phyloP scores from a whole-genome alignment of 2,797 vertebrate genomes.

The Forpus xanthops region DNA sequence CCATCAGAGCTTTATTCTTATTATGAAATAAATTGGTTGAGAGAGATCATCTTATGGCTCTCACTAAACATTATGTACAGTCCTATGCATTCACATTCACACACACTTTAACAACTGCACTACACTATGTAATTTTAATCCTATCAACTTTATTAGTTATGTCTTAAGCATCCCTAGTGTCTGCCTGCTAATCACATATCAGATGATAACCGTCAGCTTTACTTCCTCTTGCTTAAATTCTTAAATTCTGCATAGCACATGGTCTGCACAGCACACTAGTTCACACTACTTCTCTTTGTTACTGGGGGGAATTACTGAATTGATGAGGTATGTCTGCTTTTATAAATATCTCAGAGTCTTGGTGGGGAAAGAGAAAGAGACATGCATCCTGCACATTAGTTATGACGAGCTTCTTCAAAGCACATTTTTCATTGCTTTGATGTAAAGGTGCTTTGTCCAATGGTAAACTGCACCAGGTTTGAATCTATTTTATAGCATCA shows the following conservation, averaged over 20 bases:
- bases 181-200: background rate
- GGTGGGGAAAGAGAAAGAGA: background rate
- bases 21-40: background rate
- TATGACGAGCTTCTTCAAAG: background rate
- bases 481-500: background rate
- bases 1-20: background rate
- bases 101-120: background rate
- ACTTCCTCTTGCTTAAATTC: slow-evolving; percentile 31
- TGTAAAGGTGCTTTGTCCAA: background rate
- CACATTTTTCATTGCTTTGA: background rate
- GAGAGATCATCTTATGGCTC: background rate
- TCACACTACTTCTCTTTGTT: slow-evolving; percentile 10
- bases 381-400: background rate
- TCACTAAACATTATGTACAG: background rate
- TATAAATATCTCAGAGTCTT: background rate
- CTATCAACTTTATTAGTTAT: background rate
- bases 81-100: background rate
- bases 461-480: background rate
- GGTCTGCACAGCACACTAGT: background rate
- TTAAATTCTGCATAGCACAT: slow-evolving; percentile 17
- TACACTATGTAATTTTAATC: background rate
- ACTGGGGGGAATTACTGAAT: slow-evolving; percentile 1
- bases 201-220: background rate
- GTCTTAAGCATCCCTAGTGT: background rate
- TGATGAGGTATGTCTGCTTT: slow-evolving; percentile 25